Percentiles rank a stretch among this genome's conserved stretches.
phyloP scores from a whole-genome alignment of 2,888 invertebrate species.

The Theodoxus fluviatilis region DNA sequence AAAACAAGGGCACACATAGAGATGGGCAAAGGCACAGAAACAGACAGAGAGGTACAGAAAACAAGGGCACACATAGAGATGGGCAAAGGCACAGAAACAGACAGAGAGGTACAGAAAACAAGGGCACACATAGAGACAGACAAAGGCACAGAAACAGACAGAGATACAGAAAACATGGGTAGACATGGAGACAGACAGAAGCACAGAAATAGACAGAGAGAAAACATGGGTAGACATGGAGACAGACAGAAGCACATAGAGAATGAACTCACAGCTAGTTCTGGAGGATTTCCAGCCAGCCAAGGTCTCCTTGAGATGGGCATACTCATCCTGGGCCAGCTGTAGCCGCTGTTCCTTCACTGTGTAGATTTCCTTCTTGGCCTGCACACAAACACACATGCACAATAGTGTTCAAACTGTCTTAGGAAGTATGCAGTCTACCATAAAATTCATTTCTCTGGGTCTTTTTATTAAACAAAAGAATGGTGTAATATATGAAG shows the following conservation, averaged over 20 bases:
- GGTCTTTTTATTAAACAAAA: background rate
- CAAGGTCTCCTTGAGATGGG: conserved; percentile 80
- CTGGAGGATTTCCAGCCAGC: conserved; percentile 81
- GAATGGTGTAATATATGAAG: background rate
- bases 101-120: background rate
- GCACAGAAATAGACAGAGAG: no score
- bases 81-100: background rate
- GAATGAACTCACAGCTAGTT: conserved; percentile 92
- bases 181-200: background rate
- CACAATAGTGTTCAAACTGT: background rate
- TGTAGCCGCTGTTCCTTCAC: conserved; percentile 92
- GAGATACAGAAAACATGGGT: background rate
- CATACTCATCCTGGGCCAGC: conserved; percentile 94
- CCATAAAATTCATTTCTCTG: no score
- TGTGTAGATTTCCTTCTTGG: conserved; percentile 95
- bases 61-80: background rate
- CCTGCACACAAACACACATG: conserved; percentile 70
- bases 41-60: background rate
- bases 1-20: background rate
- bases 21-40: background rate
- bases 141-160: no score
- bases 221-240: no score
- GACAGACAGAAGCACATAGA: no score
- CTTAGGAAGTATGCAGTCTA: no score
- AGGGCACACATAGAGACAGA: no score